Conservation (phyloP, 2,113 vertebrate genomes). For the Otis tarda region DNA sequence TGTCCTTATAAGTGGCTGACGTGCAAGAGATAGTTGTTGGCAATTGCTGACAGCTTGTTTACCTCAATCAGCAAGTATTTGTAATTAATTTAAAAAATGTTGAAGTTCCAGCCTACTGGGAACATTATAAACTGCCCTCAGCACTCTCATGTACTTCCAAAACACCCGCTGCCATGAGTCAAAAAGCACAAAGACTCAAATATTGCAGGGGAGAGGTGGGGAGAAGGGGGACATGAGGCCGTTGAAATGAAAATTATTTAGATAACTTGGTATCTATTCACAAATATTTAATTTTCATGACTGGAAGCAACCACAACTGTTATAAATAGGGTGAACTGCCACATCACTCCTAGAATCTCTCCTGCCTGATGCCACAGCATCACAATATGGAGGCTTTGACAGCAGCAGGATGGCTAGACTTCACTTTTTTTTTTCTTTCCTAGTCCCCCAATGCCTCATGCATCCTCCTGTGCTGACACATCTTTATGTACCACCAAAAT, state of each 20-base stretch:
- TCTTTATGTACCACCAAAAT: no score
- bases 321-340: not conserved
- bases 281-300: constrained; percentile 24
- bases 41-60: constrained; percentile 26
- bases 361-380: not conserved
- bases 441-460: not conserved
- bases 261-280: not conserved
- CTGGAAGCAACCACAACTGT: not conserved
- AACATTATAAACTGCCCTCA: constrained; percentile 7
- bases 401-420: not conserved
- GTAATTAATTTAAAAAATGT: not conserved
- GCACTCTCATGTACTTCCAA: constrained; percentile 40
- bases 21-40: not conserved
- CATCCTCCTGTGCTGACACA: not conserved
- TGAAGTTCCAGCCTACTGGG: constrained; percentile 2
- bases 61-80: constrained; percentile 47
- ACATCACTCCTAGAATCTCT: not conserved
- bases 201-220: not conserved
- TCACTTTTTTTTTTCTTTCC: not conserved
- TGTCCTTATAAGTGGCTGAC: constrained; percentile 23
- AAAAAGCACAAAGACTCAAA: not conserved
- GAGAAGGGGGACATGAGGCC: not conserved
- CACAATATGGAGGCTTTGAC: not conserved
- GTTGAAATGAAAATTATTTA: not conserved
- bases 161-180: not conserved